Conservation (phyloP, 2,888 invertebrate genomes). For the Campoletis raptor region DNA sequence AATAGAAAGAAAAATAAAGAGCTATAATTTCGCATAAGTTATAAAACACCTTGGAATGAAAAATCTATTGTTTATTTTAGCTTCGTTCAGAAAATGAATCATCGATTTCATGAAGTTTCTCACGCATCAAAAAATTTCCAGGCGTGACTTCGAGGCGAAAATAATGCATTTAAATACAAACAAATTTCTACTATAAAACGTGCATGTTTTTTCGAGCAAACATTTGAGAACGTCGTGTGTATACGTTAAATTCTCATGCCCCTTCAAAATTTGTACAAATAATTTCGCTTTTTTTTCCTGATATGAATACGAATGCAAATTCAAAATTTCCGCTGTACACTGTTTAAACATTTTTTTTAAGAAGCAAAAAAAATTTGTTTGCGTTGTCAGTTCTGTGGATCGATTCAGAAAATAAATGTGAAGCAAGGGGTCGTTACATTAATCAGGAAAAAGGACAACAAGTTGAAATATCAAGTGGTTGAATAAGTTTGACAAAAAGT, state of each 20-base stretch:
- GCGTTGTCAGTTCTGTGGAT: neutral
- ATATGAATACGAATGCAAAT: constrained; percentile 2
- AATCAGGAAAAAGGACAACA: neutral
- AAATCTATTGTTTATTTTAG: neutral
- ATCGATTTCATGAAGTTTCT: neutral
- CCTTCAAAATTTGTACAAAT: neutral
- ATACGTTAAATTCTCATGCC: neutral
- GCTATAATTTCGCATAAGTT: neutral
- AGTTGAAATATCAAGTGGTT: neutral
- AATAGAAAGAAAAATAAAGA: neutral
- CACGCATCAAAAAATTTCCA: neutral
- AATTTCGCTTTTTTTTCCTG: constrained; percentile 1
- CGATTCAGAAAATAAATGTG: neutral
- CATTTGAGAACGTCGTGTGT: neutral
- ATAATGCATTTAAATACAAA: neutral
- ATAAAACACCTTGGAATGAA: neutral
- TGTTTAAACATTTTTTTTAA: neutral
- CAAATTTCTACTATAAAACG: neutral
- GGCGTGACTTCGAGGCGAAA: neutral
- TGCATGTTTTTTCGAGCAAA: neutral
- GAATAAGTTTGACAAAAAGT: neutral
- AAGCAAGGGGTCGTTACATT: neutral
- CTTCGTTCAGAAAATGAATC: neutral
- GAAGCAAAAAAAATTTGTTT: neutral
- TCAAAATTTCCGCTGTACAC: neutral